phyloP scores from a whole-genome alignment of 2,888 invertebrate genomes.

The Rhimphoctona megacephalus region DNA sequence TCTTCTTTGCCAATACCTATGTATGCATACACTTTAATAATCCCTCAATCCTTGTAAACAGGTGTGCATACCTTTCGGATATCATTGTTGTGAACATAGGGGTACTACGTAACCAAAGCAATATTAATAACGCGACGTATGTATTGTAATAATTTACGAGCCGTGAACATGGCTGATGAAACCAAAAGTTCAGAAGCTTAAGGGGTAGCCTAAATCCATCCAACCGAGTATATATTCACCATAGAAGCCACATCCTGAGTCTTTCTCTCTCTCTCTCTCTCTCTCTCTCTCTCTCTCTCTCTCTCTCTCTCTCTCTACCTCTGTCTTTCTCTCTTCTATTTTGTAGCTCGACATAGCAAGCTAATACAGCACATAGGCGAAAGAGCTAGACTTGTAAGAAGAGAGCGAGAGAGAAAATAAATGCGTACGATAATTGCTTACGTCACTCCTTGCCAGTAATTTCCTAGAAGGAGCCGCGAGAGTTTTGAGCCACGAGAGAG shows the following conservation, averaged over 20 bases:
- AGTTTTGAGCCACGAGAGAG: slow-evolving; percentile 23
- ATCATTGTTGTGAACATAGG: neutral
- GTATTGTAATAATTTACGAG: slow-evolving; percentile 14
- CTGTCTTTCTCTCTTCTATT: neutral
- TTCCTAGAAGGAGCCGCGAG: slow-evolving; percentile 28
- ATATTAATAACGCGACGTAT: too few relatives aligned
- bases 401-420: slow-evolving; percentile 6
- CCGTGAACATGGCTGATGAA: slow-evolving; percentile 12
- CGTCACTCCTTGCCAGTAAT: slow-evolving; percentile 52
- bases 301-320: too few relatives aligned
- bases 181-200: slow-evolving; percentile 27
- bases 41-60: neutral
- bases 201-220: slow-evolving; percentile 20
- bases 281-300: too few relatives aligned
- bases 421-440: slow-evolving; percentile 57
- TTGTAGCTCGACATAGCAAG: slow-evolving; percentile 27
- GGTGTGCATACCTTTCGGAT: neutral
- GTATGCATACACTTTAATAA: neutral
- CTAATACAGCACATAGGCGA: neutral
- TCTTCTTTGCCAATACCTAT: too few relatives aligned
- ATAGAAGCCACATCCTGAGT: slow-evolving; percentile 26
- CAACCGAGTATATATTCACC: slow-evolving; percentile 29
- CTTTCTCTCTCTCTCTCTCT: slow-evolving; percentile 5
- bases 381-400: slow-evolving; percentile 22
- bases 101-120: too few relatives aligned